These are phyloP conservation scores for Plagodis pulveraria DNA, from an alignment of 2,888 invertebrate genomes.

Conservation along the genomic window DNA sequence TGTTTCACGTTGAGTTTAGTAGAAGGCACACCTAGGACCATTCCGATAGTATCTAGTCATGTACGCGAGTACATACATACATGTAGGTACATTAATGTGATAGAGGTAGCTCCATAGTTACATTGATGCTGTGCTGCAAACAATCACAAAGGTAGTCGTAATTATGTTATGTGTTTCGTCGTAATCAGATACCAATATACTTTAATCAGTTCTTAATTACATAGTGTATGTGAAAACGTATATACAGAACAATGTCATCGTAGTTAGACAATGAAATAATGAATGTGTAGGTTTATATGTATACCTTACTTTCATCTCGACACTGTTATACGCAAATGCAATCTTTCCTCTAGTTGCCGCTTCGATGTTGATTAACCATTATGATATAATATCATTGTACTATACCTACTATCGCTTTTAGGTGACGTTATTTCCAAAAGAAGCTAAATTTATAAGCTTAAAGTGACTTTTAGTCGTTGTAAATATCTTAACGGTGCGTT, in stretches of 20 bases:
- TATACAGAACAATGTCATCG: conserved; percentile 53
- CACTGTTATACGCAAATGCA: conserved; percentile 61
- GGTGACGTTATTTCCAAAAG: conserved; percentile 61
- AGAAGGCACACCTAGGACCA: conserved; percentile 51
- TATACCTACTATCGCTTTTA: conserved; percentile 77
- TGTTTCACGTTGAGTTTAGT: conserved; percentile 37
- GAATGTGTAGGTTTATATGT: conserved; percentile 74
- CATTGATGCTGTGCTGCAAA: conserved; percentile 59
- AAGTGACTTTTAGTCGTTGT: conserved; percentile 68
- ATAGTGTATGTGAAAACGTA: conserved; percentile 27
- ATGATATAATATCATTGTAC: conserved; percentile 64
- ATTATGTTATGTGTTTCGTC: conserved; percentile 54
- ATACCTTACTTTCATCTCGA: conserved; percentile 51
- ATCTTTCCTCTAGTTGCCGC: conserved; percentile 67
- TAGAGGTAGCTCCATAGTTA: conserved; percentile 60
- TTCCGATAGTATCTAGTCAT: conserved; percentile 74
- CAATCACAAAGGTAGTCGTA: conserved; percentile 64
- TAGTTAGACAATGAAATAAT: conserved; percentile 76
- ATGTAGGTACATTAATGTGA: conserved; percentile 67
- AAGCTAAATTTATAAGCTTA: conserved; percentile 57
- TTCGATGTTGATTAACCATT: conserved; percentile 67
- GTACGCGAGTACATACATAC: conserved; percentile 38
- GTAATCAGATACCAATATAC: conserved; percentile 37
- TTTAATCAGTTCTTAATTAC: conserved; percentile 52
- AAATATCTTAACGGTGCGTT: conserved; percentile 68